Evolutionary conservation across 2,797 vertebrate species (phyloP).

Genomic region (Heliangelus exortis): DNA sequence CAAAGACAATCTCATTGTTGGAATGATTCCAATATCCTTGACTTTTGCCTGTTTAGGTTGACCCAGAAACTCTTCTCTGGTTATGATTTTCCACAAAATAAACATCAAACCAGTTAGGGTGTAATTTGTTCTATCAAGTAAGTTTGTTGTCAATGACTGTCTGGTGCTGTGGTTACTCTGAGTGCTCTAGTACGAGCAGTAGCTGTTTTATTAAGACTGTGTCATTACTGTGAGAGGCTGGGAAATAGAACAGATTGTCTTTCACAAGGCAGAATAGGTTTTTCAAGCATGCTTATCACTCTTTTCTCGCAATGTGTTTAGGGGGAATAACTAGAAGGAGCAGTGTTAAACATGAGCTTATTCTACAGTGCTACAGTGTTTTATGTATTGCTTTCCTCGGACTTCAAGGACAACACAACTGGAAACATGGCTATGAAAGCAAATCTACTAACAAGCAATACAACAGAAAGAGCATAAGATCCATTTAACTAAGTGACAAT

Average conservation of each 20-base stretch:
- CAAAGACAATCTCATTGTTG: background rate
- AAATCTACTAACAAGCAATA: background rate
- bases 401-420: background rate
- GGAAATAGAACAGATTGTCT: background rate
- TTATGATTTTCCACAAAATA: constrained; percentile 17
- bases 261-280: background rate
- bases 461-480: background rate
- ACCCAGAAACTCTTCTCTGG: background rate
- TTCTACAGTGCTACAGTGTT: background rate
- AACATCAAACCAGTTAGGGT: background rate
- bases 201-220: background rate
- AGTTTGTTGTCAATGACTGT: background rate
- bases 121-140: background rate
- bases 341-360: background rate
- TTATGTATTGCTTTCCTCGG: background rate
- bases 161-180: background rate
- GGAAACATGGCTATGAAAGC: background rate
- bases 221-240: background rate
- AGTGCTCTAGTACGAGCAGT: background rate
- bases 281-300: background rate
- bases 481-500: background rate
- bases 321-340: background rate
- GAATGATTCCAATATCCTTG: background rate
- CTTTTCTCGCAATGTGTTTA: background rate
- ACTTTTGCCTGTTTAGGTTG: background rate